These are phyloP conservation scores for Augochlora pura DNA, from an alignment of 1,140 invertebrate genomes.

Conservation along the genomic window DNA sequence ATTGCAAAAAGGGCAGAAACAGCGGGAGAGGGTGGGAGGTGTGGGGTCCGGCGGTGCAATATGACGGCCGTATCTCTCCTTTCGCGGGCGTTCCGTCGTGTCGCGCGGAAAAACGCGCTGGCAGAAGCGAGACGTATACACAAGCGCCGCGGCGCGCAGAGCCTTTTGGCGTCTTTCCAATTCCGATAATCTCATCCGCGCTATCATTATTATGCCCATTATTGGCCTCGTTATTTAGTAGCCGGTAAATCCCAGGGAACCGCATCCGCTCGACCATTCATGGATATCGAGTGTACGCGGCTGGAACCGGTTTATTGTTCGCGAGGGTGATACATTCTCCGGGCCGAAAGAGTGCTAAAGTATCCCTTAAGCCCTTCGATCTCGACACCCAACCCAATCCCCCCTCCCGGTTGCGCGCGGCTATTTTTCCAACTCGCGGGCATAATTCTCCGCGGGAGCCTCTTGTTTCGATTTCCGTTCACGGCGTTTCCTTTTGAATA, in stretches of 20 bases:
- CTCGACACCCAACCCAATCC: background rate
- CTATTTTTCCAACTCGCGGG: background rate
- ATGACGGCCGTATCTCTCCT: background rate
- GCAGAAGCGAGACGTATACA: slow-evolving; percentile 7
- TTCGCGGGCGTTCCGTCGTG: background rate
- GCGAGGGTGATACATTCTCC: slow-evolving; percentile 27
- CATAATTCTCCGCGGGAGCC: too few relatives aligned
- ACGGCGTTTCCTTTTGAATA: too few relatives aligned
- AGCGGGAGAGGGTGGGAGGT: too few relatives aligned
- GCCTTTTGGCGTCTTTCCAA: slow-evolving; percentile 73
- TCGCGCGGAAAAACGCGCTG: background rate
- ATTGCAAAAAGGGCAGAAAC: too few relatives aligned
- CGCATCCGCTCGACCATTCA: slow-evolving; percentile 45
- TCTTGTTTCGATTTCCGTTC: background rate
- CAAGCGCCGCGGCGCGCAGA: too few relatives aligned
- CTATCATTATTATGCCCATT: slow-evolving; percentile 74
- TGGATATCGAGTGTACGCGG: slow-evolving; percentile 24
- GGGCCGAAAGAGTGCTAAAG: slow-evolving; percentile 7
- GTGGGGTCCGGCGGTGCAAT: background rate
- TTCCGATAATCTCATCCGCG: slow-evolving; percentile 75
- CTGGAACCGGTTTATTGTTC: slow-evolving; percentile 34
- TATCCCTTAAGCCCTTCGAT: background rate
- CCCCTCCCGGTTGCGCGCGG: background rate
- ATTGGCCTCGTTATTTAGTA: slow-evolving; percentile 74
- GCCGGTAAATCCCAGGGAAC: slow-evolving; percentile 70